These are phyloP conservation scores for Monochamus alternatus DNA, from an alignment of 2,888 invertebrate genomes.

Conservation along the genomic window DNA sequence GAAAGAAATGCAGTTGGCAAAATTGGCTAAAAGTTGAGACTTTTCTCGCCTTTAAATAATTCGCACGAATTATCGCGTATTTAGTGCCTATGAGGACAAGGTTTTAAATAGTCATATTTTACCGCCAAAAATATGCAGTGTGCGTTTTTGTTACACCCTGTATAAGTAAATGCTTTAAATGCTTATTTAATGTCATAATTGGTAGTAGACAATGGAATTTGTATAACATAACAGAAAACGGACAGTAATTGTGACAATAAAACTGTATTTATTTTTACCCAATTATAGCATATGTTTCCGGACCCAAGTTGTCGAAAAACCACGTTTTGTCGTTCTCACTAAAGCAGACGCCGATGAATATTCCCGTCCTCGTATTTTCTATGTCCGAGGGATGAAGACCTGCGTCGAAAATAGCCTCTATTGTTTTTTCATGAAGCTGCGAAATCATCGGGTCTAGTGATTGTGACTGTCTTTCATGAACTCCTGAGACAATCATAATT, in stretches of 20 bases:
- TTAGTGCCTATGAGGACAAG: no score
- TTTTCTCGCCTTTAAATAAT: no score
- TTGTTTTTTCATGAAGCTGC: constrained; percentile 75
- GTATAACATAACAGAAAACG: no score
- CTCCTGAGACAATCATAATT: constrained; percentile 38
- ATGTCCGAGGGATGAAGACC: constrained; percentile 80
- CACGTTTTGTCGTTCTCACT: constrained; percentile 85
- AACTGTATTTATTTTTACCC: constrained; percentile 68
- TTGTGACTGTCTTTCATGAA: constrained; percentile 73
- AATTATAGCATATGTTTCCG: constrained; percentile 72
- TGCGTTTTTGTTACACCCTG: no score
- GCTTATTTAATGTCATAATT: no score
- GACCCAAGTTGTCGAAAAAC: constrained; percentile 81
- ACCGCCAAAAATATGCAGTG: no score
- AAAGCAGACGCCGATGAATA: constrained; percentile 85
- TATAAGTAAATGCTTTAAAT: no score
- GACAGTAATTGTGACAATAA: not conserved
- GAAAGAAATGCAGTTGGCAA: no score
- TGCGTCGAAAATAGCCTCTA: constrained; percentile 77
- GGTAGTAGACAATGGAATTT: no score
- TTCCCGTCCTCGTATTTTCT: constrained; percentile 83
- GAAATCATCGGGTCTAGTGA: constrained; percentile 75
- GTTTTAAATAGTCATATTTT: no score
- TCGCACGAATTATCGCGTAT: no score
- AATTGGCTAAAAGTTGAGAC: no score